Conservation (phyloP, 2,888 invertebrate species). For the Thecocarcelia acutangulata region DNA sequence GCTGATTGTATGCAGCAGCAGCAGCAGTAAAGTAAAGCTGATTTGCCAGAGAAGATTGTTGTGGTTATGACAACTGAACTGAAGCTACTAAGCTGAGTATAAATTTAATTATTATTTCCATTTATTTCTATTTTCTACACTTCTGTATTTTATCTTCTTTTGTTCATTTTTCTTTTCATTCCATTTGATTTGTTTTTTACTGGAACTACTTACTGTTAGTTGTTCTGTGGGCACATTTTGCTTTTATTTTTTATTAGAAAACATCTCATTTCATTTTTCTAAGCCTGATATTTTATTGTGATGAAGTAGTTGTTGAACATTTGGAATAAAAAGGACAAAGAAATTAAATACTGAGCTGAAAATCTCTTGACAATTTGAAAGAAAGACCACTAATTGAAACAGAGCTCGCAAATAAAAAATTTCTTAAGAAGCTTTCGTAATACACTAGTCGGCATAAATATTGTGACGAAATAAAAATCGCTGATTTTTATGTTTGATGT, state of each 20-base stretch:
- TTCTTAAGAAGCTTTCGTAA: no score
- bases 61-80: constrained; percentile 55
- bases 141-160: not conserved
- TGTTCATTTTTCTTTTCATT: not conserved
- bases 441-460: no score
- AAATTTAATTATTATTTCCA: constrained; percentile 32
- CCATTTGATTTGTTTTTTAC: constrained; percentile 10
- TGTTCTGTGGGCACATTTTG: constrained; percentile 32
- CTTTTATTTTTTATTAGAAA: no score
- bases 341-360: no score
- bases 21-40: not conserved
- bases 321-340: no score
- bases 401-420: no score
- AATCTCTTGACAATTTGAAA: no score
- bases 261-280: not conserved
- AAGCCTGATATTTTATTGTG: no score
- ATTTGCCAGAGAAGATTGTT: constrained; percentile 41
- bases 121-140: not conserved
- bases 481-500: no score
- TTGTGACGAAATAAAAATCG: no score
- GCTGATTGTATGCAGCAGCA: constrained; percentile 16
- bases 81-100: constrained; percentile 16
- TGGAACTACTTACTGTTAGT: constrained; percentile 24
- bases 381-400: no score
- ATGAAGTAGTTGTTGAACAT: no score